Evolutionary conservation across 2,888 invertebrate species (phyloP).

Genomic region (Heliconius erato): DNA sequence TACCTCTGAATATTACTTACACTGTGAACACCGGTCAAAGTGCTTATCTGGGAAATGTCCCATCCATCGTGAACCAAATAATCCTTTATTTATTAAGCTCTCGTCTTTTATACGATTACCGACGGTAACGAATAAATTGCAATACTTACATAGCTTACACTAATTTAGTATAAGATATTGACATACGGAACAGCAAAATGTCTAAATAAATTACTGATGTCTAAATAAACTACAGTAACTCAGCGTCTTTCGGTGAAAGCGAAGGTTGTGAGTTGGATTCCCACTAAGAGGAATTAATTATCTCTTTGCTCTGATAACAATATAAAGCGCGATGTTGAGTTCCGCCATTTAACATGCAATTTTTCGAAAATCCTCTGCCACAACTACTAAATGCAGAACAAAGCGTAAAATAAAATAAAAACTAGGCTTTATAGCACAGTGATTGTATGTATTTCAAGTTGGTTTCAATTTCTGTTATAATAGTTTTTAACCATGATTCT

Average conservation of each 20-base stretch:
- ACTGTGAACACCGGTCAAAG: conserved; percentile 60
- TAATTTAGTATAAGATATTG: conserved; percentile 40
- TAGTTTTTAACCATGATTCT: too few species aligned
- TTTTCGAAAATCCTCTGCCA: too few species aligned
- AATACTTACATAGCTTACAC: conserved; percentile 41
- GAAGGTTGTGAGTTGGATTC: background rate
- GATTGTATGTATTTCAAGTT: too few species aligned
- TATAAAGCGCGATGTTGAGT: background rate
- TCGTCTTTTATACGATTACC: conserved; percentile 39
- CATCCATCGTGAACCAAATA: conserved; percentile 68
- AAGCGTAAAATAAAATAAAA: too few species aligned
- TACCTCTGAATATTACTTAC: conserved; percentile 46
- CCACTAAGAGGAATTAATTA: background rate
- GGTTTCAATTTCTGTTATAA: too few species aligned
- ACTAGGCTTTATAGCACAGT: too few species aligned
- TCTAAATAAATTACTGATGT: background rate
- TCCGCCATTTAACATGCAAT: too few species aligned
- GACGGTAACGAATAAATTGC: conserved; percentile 40
- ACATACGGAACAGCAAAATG: background rate
- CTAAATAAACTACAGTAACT: background rate
- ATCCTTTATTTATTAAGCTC: conserved; percentile 69
- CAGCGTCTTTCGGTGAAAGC: background rate
- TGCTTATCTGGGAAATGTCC: conserved; percentile 67
- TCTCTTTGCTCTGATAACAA: background rate
- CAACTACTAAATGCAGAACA: too few species aligned